phyloP scores from a whole-genome alignment of 2,797 vertebrate genomes.

The Gallinago solitaria region DNA sequence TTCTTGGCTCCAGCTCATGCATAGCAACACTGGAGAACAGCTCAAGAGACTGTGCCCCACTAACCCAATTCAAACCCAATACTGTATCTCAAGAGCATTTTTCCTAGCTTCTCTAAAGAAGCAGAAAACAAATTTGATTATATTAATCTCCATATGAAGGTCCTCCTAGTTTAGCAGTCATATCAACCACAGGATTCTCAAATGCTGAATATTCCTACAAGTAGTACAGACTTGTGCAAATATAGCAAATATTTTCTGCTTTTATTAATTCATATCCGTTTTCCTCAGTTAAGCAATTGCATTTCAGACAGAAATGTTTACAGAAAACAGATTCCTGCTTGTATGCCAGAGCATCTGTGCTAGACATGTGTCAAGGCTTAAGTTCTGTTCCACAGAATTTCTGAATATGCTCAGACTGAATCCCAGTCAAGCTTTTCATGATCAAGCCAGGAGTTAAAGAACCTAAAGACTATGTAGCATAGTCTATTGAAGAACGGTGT shows the following conservation, averaged over 20 bases:
- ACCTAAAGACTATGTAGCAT: not conserved
- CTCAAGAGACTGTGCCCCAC: not conserved
- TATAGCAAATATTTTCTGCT: not conserved
- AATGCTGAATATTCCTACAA: not conserved
- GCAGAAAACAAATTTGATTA: not conserved
- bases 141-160: not conserved
- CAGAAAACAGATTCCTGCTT: constrained; percentile 34
- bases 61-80: not conserved
- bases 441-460: not conserved
- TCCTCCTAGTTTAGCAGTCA: not conserved
- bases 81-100: not conserved
- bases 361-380: not conserved
- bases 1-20: not conserved
- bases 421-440: not conserved
- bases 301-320: constrained; percentile 33
- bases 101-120: not conserved
- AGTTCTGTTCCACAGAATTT: not conserved
- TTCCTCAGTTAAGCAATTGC: not conserved
- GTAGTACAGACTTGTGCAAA: not conserved
- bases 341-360: not conserved
- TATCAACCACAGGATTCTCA: not conserved
- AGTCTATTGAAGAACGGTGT: not conserved
- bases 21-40: not conserved
- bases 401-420: not conserved
- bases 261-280: not conserved